Base-by-base conservation (phyloP, 2,113 vertebrate genomes). In the Balaeniceps rex region DNA sequence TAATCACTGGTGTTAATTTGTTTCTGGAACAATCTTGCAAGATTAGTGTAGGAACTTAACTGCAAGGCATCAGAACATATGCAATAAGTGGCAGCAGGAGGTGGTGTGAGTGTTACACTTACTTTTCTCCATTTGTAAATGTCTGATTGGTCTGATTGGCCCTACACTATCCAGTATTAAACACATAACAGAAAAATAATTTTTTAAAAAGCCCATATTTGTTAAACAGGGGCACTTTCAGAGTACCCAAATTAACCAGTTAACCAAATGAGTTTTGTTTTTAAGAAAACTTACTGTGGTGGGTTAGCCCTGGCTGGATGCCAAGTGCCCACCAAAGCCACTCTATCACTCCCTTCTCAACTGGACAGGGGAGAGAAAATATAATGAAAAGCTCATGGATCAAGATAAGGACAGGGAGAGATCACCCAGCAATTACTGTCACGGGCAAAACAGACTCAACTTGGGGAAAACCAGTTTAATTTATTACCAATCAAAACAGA, bases 121-220 rank as follows among this genome's bases (percentile, higher is more conserved):
- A 14, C 2, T 28, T 83, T 87, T 87, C 60, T 52, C 12, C 47
- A 78, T 68, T 49, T 68, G 21, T 6, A 76, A 64, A 70, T 44
- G 3, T 49, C n/a, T 80, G 34, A n/a, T 60, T 28, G 29, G 13
- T 60, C 15, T 63, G 23, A n/a, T 58, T 52, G 16, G 22, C 33
- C 14, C 6, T 33, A 61, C 8, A 25, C 34, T 42, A 46, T 16
- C 25, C 13, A 68, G 2, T 23, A 82, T 23, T 54, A 83, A 81
- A 68, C 4, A 77, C 5, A 70, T 7, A 42, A 1, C 4, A 36
- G 34, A 17, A 40, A 29, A 38, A 25, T 0, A 4, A 4, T 17
- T 36, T 25, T 19, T 2, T 5, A 28, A 49, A n/a, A 65, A 10
- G 6, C 22, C 14, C 10, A 34, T 31, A 21, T 4, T 82, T 5